Base-by-base conservation (phyloP, 2,888 invertebrate genomes). In the Catocala sponsa region DNA sequence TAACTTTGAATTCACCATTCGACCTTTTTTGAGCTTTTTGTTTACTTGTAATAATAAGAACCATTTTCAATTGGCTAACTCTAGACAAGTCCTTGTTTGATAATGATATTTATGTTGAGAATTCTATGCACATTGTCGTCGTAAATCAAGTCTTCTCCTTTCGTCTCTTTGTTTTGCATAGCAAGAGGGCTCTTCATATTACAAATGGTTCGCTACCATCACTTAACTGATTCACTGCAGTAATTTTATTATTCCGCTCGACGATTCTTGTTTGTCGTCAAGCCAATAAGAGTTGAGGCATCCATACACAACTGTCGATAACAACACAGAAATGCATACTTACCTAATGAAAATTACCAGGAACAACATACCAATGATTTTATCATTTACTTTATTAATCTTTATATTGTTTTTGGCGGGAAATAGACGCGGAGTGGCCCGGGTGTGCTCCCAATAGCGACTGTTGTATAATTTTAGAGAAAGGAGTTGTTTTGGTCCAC, bases 401-500 rank as follows among this genome's bases (percentile, higher is more conserved):
- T 15, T 9, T 69, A 43, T 51, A 64, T 65, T 64, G 51, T 61
- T 83, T 81, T 84, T 83, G 85, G 86, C 84, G 87, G 86, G 83
- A 88, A 88, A 84, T 72, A 78, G 69, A 81, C 72, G 78, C 75
- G 68, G 74, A 81, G 72, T 80, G 72, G 79, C 74, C 80, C 77
- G 78, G 76, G 78, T 80, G 80, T 82, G 85, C 78, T 85, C 82
- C 77, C 82, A 81, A 85, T 85, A 81, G 85, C 79, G 82, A 88
- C 86, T 87, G 89, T 92, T 91, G 91, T 92, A 91, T 91, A 93
- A 92, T 91, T 93, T 92, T 90, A 92, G 92, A 92, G 92, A 94
- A 92, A 92, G 92, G 94, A 90, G 90, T 92, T 94, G 94, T 93
- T 93, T 93, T 94, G 92, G 92, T 92, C 91, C 89, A 86, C 89